A percentile compares a stretch with the other conserved stretches of the same genome.
Evolutionary conservation across 1,140 invertebrate genomes (phyloP).

Genomic region (Calliphora vicina): DNA sequence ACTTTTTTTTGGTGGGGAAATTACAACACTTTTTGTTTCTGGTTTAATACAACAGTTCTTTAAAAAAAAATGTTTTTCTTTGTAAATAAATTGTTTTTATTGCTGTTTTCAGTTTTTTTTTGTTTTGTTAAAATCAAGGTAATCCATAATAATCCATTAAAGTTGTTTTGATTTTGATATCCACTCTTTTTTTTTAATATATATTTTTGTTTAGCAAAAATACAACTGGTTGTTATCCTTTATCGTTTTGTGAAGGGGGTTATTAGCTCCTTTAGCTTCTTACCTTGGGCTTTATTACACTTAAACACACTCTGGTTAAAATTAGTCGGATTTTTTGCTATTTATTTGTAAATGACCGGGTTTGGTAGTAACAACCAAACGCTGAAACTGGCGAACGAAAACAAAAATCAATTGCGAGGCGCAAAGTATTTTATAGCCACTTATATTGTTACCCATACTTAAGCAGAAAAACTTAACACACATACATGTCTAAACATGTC

Average conservation of each 20-base stretch:
- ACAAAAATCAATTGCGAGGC: constrained; percentile 57
- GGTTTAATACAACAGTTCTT: constrained; percentile 4
- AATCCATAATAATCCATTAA: constrained; percentile 23
- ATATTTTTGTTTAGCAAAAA: neutral
- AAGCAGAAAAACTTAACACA: constrained; percentile 42
- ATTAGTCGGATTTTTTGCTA: constrained; percentile 9
- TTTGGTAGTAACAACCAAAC: constrained; percentile 53
- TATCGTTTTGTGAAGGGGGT: neutral
- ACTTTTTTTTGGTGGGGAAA: constrained; percentile 1
- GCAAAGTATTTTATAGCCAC: constrained; percentile 57
- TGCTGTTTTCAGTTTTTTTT: neutral
- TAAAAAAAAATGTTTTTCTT: neutral
- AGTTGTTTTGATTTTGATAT: neutral
- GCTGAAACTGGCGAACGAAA: constrained; percentile 61
- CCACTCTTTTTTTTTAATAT: neutral
- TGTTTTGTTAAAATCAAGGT: neutral
- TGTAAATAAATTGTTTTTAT: neutral
- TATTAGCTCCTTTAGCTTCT: neutral
- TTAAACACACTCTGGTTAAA: neutral
- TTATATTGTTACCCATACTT: constrained; percentile 40
- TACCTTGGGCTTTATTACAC: constrained; percentile 36
- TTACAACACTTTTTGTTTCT: constrained; percentile 3
- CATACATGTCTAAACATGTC: constrained; percentile 35
- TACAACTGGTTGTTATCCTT: constrained; percentile 25
- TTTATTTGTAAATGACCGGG: constrained; percentile 39